Conservation (phyloP, 2,888 invertebrate genomes). For the Spatulosminthurus flaviceps region DNA sequence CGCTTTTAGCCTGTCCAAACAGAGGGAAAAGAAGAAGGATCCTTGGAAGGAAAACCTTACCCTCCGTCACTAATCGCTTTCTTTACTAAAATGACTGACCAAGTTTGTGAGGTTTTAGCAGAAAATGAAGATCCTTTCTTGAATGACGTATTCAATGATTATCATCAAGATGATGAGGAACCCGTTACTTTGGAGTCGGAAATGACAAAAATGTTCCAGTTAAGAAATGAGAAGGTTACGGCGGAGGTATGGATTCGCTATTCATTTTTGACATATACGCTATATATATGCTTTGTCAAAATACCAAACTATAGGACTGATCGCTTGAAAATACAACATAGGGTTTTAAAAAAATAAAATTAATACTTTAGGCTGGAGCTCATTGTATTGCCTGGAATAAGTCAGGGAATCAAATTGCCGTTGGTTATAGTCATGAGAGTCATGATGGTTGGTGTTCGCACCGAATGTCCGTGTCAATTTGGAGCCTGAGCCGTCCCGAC, state of each 20-base stretch:
- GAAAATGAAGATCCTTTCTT: conserved; percentile 59
- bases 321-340: not conserved
- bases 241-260: too few species aligned
- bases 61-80: conserved; percentile 62
- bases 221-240: conserved; percentile 54
- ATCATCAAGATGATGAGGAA: conserved; percentile 49
- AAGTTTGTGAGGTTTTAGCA: conserved; percentile 55
- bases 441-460: conserved; percentile 61
- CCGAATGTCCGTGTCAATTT: conserved; percentile 54
- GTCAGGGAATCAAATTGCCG: conserved; percentile 60
- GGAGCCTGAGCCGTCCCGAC: conserved; percentile 53
- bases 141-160: conserved; percentile 55
- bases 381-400: conserved; percentile 60
- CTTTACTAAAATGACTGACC: conserved; percentile 59
- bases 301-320: too few species aligned
- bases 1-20: conserved; percentile 45
- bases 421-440: conserved; percentile 52
- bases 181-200: conserved; percentile 29
- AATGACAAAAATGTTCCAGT: conserved; percentile 50
- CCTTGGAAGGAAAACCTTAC: conserved; percentile 46
- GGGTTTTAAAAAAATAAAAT: not conserved
- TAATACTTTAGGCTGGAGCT: conserved; percentile 50
- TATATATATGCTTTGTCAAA: not conserved
- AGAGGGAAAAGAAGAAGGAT: not conserved
- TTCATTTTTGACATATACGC: too few species aligned